A percentile compares a stretch with the other conserved stretches of the same genome.
These are phyloP conservation scores for Gadopsis bispinosus DNA, from an alignment of 2,797 vertebrate species.

Conservation along the genomic window DNA sequence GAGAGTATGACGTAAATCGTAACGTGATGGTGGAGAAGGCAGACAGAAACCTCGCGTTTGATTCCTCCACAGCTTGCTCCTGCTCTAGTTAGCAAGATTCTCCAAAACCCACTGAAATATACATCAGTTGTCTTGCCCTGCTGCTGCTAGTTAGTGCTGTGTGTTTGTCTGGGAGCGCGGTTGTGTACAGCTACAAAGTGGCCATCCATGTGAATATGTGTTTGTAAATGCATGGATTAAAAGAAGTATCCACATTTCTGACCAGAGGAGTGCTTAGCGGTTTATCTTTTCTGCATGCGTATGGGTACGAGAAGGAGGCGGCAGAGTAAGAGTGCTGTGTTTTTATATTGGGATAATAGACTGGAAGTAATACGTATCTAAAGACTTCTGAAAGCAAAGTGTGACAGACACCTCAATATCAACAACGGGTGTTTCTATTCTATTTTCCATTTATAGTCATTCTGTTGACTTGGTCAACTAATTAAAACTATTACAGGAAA, in stretches of 20 bases:
- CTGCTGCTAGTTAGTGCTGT: no score
- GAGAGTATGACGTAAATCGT: background rate
- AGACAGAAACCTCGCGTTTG: background rate
- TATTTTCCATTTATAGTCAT: background rate
- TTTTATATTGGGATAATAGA: constrained; percentile 28
- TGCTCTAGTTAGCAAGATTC: no score
- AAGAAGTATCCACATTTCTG: no score
- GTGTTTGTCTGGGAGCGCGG: background rate
- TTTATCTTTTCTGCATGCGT: background rate
- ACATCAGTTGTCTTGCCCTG: no score
- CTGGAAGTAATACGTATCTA: constrained; percentile 35
- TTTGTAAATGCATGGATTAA: background rate
- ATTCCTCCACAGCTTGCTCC: no score
- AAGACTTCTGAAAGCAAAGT: constrained; percentile 31
- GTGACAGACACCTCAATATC: constrained; percentile 11
- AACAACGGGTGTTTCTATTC: constrained; percentile 5
- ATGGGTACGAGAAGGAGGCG: constrained; percentile 1
- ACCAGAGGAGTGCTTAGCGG: no score
- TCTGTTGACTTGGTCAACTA: background rate
- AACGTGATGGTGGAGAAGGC: background rate
- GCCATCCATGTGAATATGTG: background rate
- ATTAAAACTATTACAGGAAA: constrained; percentile 10
- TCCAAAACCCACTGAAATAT: no score
- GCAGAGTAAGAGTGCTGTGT: constrained; percentile 26
- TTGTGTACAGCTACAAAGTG: background rate